These are phyloP conservation scores for Scophthalmus maximus DNA, from an alignment of 2,113 vertebrate species.

Conservation along the genomic window DNA sequence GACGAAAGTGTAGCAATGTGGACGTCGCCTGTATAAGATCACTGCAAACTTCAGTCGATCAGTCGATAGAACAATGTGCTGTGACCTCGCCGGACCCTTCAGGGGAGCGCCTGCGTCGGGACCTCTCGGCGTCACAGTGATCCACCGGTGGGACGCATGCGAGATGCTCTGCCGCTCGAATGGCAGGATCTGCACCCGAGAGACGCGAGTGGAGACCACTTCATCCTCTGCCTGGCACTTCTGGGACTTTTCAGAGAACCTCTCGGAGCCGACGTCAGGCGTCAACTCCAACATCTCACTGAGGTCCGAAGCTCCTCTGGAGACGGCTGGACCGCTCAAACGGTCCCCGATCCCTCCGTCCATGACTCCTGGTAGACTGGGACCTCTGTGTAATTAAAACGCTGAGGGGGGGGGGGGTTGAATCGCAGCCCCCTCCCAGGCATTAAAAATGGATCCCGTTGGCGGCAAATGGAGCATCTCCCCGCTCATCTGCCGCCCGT, in stretches of 20 bases:
- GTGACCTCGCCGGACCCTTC: neutral
- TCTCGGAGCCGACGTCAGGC: slow-evolving; percentile 36
- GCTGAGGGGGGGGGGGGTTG: slow-evolving; percentile 45
- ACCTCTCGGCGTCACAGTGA: slow-evolving; percentile 10
- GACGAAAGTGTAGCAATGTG: no score
- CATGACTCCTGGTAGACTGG: slow-evolving; percentile 48
- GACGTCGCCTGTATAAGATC: no score
- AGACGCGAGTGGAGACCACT: slow-evolving; percentile 36
- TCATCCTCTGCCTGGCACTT: slow-evolving; percentile 27
- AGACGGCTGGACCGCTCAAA: neutral
- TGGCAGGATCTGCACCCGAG: slow-evolving; percentile 5
- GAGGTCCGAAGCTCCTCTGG: neutral
- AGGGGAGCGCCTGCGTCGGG: slow-evolving; percentile 4
- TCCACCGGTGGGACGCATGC: neutral
- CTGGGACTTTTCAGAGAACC: slow-evolving; percentile 32
- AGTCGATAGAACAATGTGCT: no score
- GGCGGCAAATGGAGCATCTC: slow-evolving; percentile 71
- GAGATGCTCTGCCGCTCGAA: slow-evolving; percentile 26
- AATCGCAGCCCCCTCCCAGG: slow-evolving; percentile 18
- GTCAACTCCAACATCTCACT: slow-evolving; percentile 38
- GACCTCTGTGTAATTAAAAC: slow-evolving; percentile 67
- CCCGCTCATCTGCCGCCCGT: slow-evolving; percentile 54
- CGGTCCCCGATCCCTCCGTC: slow-evolving; percentile 14
- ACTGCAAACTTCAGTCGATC: no score
- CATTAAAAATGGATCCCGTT: slow-evolving; percentile 76